Conservation (phyloP, 2,888 invertebrate genomes). For the Xanthia icteritia region DNA sequence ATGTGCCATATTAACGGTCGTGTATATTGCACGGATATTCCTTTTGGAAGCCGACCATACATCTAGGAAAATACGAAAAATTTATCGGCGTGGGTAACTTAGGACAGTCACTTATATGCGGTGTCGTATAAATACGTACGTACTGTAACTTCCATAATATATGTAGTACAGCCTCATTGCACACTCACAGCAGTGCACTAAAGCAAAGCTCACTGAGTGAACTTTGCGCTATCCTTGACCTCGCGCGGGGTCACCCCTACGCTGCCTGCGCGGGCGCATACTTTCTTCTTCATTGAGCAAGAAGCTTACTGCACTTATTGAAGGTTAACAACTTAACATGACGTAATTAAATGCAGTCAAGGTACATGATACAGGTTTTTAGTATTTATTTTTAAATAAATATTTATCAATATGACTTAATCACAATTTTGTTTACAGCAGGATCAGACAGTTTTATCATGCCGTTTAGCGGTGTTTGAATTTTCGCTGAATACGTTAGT, state of each 20-base stretch:
- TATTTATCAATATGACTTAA: constrained; percentile 21
- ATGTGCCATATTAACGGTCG: no score
- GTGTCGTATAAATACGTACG: not conserved
- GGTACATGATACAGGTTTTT: constrained; percentile 33
- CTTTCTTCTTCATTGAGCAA: constrained; percentile 71
- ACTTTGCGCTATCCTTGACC: constrained; percentile 71
- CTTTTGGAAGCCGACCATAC: no score
- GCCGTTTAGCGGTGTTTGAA: not conserved
- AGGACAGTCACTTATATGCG: no score
- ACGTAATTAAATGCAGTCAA: constrained; percentile 43
- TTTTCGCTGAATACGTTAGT: not conserved
- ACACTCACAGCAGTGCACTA: not conserved
- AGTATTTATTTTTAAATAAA: constrained; percentile 17
- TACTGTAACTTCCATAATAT: not conserved
- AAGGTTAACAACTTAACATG: constrained; percentile 35
- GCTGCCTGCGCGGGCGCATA: constrained; percentile 64
- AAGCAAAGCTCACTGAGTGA: constrained; percentile 44
- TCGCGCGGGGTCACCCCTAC: constrained; percentile 55
- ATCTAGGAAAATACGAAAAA: no score
- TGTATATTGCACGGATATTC: no score
- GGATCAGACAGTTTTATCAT: not conserved
- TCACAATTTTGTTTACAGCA: not conserved
- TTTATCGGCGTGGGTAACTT: no score
- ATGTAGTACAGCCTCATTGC: not conserved
- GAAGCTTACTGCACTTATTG: constrained; percentile 31